These are phyloP conservation scores for Alauda arvensis DNA, from an alignment of 2,797 vertebrate genomes.

Conservation along the genomic window DNA sequence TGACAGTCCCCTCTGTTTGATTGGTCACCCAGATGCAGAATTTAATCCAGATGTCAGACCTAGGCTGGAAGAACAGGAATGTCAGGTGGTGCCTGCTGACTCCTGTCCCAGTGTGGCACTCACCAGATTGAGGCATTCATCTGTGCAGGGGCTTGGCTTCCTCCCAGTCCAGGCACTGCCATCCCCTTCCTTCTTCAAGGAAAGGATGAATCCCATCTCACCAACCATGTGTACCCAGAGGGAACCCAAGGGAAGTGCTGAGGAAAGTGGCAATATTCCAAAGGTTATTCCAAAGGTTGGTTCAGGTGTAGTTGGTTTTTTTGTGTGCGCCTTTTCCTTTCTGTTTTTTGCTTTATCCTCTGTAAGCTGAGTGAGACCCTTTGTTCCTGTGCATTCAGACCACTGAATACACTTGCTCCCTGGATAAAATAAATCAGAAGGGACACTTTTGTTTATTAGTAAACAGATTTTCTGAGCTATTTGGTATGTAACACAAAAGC, in stretches of 20 bases:
- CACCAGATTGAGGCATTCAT: not conserved
- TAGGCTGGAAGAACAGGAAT: not conserved
- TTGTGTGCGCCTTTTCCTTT: not conserved
- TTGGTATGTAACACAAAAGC: accelerated
- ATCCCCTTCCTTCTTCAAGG: not conserved
- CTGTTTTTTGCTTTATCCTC: not conserved
- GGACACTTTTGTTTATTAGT: not conserved
- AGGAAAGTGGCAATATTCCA: not conserved
- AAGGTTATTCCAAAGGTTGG: not conserved
- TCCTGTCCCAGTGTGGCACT: not conserved
- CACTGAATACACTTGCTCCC: not conserved
- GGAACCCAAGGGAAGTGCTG: not conserved
- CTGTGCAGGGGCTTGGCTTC: accelerated
- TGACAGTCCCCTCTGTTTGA: not conserved
- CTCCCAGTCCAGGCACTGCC: not conserved
- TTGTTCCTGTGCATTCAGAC: not conserved
- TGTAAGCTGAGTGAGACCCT: not conserved
- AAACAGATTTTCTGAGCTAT: not conserved
- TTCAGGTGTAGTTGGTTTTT: not conserved
- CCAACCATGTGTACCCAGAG: accelerated
- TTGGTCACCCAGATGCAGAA: not conserved
- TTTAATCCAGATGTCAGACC: not conserved
- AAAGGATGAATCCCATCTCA: not conserved
- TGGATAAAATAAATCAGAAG: not conserved
- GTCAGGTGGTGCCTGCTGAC: accelerated